These are phyloP conservation scores for Fundulus diaphanus DNA, from an alignment of 2,797 vertebrate species.

Conservation along the genomic window DNA sequence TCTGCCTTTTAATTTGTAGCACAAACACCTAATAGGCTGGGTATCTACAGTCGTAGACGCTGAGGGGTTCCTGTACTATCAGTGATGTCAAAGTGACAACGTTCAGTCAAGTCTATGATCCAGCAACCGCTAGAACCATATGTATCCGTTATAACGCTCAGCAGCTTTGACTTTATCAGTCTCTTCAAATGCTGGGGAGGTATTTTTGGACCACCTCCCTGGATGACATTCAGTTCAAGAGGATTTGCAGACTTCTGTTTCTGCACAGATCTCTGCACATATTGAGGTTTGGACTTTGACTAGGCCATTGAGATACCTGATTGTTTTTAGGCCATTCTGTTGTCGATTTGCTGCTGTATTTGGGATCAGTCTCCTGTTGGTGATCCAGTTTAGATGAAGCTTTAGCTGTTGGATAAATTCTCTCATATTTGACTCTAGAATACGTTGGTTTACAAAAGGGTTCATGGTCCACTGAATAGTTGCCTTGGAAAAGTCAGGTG, in stretches of 20 bases:
- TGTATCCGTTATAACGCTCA: too few relatives aligned
- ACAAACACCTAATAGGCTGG: slow-evolving; percentile 66
- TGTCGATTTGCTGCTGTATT: neutral
- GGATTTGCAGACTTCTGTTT: neutral
- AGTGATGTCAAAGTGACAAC: neutral
- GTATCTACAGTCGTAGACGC: slow-evolving; percentile 22
- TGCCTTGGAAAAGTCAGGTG: too few relatives aligned
- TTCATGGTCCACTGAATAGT: neutral
- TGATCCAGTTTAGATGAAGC: neutral
- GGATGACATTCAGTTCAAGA: neutral
- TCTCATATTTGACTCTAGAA: neutral
- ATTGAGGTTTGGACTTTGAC: neutral
- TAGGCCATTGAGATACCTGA: neutral
- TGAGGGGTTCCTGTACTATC: neutral
- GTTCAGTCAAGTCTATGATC: neutral
- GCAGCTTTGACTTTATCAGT: neutral
- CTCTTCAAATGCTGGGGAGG: neutral
- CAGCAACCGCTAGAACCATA: too few relatives aligned
- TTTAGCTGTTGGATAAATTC: neutral
- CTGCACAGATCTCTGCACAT: neutral
- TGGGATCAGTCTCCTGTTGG: neutral
- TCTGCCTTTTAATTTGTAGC: slow-evolving; percentile 73
- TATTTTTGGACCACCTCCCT: neutral
- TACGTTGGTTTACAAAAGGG: neutral
- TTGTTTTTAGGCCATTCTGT: neutral